Evolutionary conservation across 2,888 invertebrate genomes (phyloP).

Genomic region (Hemaris fuciformis): DNA sequence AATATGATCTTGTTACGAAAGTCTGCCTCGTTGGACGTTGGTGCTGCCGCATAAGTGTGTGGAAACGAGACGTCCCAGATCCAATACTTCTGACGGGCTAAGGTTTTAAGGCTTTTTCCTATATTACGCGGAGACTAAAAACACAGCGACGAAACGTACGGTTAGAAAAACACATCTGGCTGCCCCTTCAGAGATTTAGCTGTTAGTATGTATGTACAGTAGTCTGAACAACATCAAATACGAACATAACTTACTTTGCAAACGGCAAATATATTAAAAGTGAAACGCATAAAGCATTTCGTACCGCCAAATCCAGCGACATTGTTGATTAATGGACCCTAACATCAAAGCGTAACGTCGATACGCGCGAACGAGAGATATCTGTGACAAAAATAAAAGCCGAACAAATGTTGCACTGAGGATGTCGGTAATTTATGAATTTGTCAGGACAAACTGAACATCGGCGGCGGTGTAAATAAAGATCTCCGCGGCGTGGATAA

Average conservation of each 20-base stretch:
- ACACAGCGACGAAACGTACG: no score
- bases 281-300: background rate
- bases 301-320: slow-evolving; percentile 29
- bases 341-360: slow-evolving; percentile 70
- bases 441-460: slow-evolving; percentile 79
- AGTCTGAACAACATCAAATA: slow-evolving; percentile 3
- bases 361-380: slow-evolving; percentile 66
- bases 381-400: slow-evolving; percentile 71
- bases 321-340: slow-evolving; percentile 52
- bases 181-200: no score
- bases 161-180: no score
- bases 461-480: slow-evolving; percentile 74
- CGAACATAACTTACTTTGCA: background rate
- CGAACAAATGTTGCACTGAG: slow-evolving; percentile 61
- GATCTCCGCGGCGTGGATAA: slow-evolving; percentile 72
- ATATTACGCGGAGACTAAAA: no score
- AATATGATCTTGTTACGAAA: no score
- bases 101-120: no score
- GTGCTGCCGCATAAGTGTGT: no score
- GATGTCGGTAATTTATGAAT: slow-evolving; percentile 82
- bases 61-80: no score
- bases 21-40: no score
- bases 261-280: slow-evolving; percentile 13
- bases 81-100: no score
- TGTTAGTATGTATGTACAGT: no score